phyloP scores from a whole-genome alignment of 2,113 vertebrate genomes.

The Charadrius vociferus region DNA sequence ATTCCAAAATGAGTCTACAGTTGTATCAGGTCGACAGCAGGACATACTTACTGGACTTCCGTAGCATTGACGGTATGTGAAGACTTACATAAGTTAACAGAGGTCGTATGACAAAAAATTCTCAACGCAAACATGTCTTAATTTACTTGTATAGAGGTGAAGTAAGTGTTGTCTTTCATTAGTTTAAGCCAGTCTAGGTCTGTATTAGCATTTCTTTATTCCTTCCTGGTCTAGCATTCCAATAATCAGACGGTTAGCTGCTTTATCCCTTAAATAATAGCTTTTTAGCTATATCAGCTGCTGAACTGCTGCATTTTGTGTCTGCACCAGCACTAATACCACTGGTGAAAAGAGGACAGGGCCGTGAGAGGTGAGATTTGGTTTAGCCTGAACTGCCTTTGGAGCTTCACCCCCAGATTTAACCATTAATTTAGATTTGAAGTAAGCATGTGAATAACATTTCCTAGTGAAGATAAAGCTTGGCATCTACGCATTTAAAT shows the following conservation, averaged over 20 bases:
- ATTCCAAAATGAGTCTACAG: conserved; percentile 98
- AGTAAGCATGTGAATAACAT: neutral
- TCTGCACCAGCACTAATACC: neutral
- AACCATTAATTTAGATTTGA: neutral
- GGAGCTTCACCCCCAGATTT: neutral
- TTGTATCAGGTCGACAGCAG: conserved; percentile 98
- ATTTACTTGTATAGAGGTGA: neutral
- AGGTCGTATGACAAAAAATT: neutral
- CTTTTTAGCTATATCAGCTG: neutral
- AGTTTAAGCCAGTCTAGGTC: neutral
- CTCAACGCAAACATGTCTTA: neutral
- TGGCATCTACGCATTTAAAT: neutral
- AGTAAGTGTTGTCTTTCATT: neutral
- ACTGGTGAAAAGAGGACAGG: neutral
- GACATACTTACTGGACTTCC: conserved; percentile 96
- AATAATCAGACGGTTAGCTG: neutral
- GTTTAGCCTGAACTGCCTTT: neutral
- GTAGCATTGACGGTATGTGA: conserved; percentile 95
- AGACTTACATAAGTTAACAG: neutral
- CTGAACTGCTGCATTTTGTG: neutral
- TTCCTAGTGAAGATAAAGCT: neutral
- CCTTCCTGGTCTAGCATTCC: neutral
- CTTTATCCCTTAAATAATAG: neutral
- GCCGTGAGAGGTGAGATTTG: neutral
- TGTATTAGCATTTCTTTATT: neutral